Conservation (phyloP, 2,797 vertebrate genomes). For the Gouania willdenowi region DNA sequence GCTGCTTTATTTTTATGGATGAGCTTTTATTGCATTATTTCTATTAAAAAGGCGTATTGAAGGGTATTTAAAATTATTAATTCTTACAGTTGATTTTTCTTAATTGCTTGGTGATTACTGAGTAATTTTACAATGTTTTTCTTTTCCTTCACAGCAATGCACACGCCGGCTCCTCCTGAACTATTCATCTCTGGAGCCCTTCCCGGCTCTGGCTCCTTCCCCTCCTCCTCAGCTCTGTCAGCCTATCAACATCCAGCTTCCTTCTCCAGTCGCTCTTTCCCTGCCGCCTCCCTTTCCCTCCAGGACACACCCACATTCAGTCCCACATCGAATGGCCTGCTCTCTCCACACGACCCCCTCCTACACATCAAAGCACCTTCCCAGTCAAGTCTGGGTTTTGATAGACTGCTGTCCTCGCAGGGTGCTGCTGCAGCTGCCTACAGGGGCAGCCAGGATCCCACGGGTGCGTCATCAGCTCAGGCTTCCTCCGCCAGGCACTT, state of each 20-base stretch:
- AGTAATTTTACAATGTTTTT: constrained; percentile 44
- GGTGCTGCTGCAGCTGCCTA: constrained; percentile 77
- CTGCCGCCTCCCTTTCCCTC: constrained; percentile 85
- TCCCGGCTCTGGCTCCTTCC: constrained; percentile 89
- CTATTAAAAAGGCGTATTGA: not conserved
- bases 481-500: constrained; percentile 83
- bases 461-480: constrained; percentile 72
- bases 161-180: constrained; percentile 91
- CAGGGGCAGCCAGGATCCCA: constrained; percentile 82
- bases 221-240: constrained; percentile 90
- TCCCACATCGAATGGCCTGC: constrained; percentile 90
- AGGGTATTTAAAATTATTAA: no score
- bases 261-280: constrained; percentile 91
- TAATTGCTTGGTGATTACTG: constrained; percentile 7
- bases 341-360: constrained; percentile 90
- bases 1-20: constrained; percentile 18
- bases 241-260: constrained; percentile 95
- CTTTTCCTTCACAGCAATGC: constrained; percentile 82
- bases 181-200: constrained; percentile 94
- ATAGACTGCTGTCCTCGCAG: constrained; percentile 85
- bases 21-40: not conserved
- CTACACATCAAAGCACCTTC: constrained; percentile 91
- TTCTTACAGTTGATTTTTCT: not conserved
- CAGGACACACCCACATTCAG: constrained; percentile 93
- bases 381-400: constrained; percentile 87